Percentiles rank a stretch among this genome's conserved stretches.
Evolutionary conservation across 1,140 invertebrate species (phyloP).

Genomic region (Phocides pigmalion): DNA sequence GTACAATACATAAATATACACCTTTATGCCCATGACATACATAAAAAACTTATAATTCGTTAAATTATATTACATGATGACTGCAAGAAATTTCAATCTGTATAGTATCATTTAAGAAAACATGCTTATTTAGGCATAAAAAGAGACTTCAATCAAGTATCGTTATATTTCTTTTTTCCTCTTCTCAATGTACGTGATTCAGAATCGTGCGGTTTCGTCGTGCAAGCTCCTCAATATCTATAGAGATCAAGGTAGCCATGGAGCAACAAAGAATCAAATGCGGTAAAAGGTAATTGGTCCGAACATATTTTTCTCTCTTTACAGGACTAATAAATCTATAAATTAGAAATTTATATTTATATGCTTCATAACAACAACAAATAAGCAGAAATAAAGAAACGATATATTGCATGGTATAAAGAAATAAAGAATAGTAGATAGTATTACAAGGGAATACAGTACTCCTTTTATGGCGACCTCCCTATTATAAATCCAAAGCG

Average conservation of each 20-base stretch:
- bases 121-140: slow-evolving; percentile 1
- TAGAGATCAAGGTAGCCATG: slow-evolving; percentile 32
- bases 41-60: too few species aligned
- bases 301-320: not conserved
- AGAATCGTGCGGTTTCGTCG: slow-evolving; percentile 43
- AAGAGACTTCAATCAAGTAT: slow-evolving; percentile 20
- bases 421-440: too few species aligned
- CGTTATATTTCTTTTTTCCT: slow-evolving; percentile 24
- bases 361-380: too few species aligned
- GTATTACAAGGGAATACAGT: too few species aligned
- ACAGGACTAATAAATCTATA: too few species aligned
- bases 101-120: not conserved
- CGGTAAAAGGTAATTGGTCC: not conserved
- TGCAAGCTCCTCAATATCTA: slow-evolving; percentile 42
- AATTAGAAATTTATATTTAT: too few species aligned
- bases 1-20: too few species aligned
- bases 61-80: not conserved
- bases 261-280: slow-evolving; percentile 10
- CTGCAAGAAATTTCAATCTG: not conserved
- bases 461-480: too few species aligned
- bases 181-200: slow-evolving; percentile 42
- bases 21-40: too few species aligned
- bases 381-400: too few species aligned
- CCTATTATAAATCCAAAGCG: too few species aligned
- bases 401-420: too few species aligned